phyloP scores from a whole-genome alignment of 2,797 vertebrate genomes.

The Rhynchonycteris naso region DNA sequence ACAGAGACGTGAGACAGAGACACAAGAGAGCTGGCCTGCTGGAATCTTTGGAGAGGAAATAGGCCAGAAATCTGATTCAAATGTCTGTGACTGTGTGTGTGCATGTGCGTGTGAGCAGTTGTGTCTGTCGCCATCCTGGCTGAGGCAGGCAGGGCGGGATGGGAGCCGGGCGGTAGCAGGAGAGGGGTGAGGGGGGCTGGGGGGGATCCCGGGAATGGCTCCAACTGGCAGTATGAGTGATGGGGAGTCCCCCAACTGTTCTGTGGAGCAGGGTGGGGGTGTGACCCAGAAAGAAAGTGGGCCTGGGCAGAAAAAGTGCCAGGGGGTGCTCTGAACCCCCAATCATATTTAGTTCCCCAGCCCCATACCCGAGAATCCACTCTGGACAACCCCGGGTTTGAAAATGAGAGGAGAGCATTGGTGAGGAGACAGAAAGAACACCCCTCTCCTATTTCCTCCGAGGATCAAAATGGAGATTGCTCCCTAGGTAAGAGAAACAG shows the following conservation, averaged over 20 bases:
- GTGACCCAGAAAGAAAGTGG: constrained; percentile 2
- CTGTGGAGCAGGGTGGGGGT: background rate
- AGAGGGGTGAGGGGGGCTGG: constrained; percentile 12
- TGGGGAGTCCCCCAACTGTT: constrained; percentile 73
- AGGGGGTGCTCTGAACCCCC: background rate
- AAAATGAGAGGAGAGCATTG: background rate
- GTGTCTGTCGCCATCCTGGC: constrained; percentile 79
- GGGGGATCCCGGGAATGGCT: constrained; percentile 73
- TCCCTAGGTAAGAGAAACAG: constrained; percentile 51
- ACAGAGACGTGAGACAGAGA: constrained; percentile 78
- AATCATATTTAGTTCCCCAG: background rate
- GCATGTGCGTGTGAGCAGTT: constrained; percentile 62
- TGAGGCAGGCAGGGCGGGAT: constrained; percentile 75
- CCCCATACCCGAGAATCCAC: background rate
- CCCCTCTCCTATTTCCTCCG: constrained; percentile 9
- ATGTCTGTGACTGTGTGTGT: constrained; percentile 67
- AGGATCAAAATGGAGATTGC: constrained; percentile 51
- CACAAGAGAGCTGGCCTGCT: constrained; percentile 65
- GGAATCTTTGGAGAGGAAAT: constrained; percentile 77
- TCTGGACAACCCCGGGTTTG: background rate
- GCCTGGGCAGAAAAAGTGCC: background rate
- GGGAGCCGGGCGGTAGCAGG: constrained; percentile 55
- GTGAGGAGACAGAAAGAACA: background rate
- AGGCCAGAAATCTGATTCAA: constrained; percentile 81
- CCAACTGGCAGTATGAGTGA: constrained; percentile 69